A percentile compares a stretch with the other conserved stretches of the same genome.
These are phyloP conservation scores for Pontoporia blainvillei DNA, from an alignment of 2,113 vertebrate species.

Conservation along the genomic window DNA sequence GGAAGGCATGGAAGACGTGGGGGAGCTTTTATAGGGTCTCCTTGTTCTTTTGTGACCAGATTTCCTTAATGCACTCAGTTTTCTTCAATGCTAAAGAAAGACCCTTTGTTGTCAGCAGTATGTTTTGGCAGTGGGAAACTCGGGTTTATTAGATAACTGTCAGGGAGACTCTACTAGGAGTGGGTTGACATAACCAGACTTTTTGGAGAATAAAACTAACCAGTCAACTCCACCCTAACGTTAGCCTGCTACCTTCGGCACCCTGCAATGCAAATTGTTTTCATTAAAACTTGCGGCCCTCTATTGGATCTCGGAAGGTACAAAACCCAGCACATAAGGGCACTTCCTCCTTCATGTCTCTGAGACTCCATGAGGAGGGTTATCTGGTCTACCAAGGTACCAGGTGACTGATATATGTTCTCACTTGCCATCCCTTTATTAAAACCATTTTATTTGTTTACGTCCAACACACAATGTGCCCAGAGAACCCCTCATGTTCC, in stretches of 20 bases:
- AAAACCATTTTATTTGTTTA: neutral
- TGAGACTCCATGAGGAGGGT: neutral
- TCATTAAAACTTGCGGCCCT: neutral
- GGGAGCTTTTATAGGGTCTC: neutral
- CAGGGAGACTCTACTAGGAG: neutral
- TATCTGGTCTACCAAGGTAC: neutral
- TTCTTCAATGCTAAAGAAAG: neutral
- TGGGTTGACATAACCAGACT: neutral
- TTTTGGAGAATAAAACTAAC: neutral
- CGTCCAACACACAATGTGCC: neutral
- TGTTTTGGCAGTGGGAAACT: neutral
- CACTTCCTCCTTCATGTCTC: neutral
- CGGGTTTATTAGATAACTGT: neutral
- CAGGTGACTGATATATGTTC: neutral
- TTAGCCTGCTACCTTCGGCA: neutral
- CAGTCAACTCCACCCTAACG: neutral
- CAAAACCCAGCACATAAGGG: neutral
- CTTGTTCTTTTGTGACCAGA: neutral
- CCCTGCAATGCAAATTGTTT: neutral
- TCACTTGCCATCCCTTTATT: neutral
- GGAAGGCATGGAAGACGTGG: neutral
- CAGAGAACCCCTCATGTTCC: fast-evolving
- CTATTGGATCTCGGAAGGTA: neutral
- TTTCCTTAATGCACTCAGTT: neutral
- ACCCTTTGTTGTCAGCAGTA: neutral